Percentiles rank a stretch among this genome's conserved stretches.
Evolutionary conservation across 1,140 invertebrate genomes (phyloP).

Genomic region (Vanessa tameamea): DNA sequence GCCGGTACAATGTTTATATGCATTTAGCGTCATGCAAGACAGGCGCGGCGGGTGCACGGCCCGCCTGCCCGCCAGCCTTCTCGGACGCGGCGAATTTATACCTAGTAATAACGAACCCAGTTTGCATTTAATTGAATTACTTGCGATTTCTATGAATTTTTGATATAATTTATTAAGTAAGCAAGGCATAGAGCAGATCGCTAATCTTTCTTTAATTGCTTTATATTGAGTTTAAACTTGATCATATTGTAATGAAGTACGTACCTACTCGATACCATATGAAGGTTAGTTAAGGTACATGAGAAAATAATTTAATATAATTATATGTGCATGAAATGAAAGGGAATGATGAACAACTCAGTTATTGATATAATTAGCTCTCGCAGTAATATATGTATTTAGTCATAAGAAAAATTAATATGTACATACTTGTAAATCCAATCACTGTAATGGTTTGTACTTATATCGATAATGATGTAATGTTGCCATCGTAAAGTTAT

Average conservation of each 20-base stretch:
- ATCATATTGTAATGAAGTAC: background rate
- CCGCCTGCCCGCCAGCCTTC: conserved; percentile 23
- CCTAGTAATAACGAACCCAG: conserved; percentile 44
- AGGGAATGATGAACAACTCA: conserved; percentile 43
- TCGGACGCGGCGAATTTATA: conserved; percentile 28
- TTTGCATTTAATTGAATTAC: conserved; percentile 56
- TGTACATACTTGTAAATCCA: conserved; percentile 3
- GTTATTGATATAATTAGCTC: conserved; percentile 67
- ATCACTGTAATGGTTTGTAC: conserved; percentile 1
- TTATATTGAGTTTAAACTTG: background rate
- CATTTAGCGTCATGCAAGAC: conserved; percentile 60
- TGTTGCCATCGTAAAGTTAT: background rate
- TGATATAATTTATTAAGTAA: conserved; percentile 34
- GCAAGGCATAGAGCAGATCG: background rate
- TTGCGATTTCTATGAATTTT: conserved; percentile 47
- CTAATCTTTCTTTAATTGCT: too few relatives aligned
- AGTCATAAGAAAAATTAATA: conserved; percentile 47
- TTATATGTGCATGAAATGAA: conserved; percentile 51
- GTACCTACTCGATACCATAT: background rate
- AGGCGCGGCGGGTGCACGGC: conserved; percentile 45
- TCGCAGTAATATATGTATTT: conserved; percentile 50
- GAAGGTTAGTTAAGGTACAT: conserved; percentile 10
- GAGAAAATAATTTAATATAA: conserved; percentile 21
- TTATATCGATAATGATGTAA: conserved; percentile 24
- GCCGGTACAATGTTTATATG: conserved; percentile 66